These are phyloP conservation scores for Penaeus chinensis DNA, from an alignment of 1,140 invertebrate genomes.

Conservation along the genomic window DNA sequence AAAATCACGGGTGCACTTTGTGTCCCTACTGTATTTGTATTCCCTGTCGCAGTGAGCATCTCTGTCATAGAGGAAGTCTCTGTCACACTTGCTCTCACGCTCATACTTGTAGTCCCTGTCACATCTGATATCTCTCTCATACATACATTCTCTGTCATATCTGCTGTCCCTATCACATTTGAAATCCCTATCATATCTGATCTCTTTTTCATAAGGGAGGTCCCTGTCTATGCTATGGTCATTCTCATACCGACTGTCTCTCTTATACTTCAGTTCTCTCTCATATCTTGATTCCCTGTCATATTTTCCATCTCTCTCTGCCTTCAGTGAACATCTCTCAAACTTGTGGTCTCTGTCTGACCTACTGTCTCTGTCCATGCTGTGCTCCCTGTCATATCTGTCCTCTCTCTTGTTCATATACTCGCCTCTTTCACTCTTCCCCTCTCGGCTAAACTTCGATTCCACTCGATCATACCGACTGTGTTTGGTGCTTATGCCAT, in stretches of 20 bases:
- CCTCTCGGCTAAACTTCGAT: conserved; percentile 23
- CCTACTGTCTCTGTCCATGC: background rate
- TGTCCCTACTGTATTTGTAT: no score
- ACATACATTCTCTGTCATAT: conserved; percentile 4
- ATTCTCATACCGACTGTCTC: conserved; percentile 28
- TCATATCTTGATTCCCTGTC: conserved; percentile 23
- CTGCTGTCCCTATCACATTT: background rate
- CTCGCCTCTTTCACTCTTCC: conserved; percentile 32
- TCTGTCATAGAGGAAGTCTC: conserved; percentile 35
- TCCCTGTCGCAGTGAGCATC: conserved; percentile 3
- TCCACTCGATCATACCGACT: conserved; percentile 35
- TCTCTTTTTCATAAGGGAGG: conserved; percentile 35
- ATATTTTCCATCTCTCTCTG: background rate
- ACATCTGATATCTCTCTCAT: conserved; percentile 12
- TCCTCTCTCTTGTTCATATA: background rate
- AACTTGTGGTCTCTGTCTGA: background rate
- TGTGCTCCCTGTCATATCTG: background rate
- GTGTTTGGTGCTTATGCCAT: conserved; percentile 23
- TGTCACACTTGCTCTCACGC: conserved; percentile 23
- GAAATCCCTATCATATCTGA: no score
- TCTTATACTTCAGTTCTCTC: conserved; percentile 6
- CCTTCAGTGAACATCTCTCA: background rate
- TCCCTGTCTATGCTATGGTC: conserved; percentile 21
- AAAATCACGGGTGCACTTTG: no score
- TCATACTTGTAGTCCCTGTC: conserved; percentile 39